Conservation (phyloP, 1,140 invertebrate genomes). For the Achroia grisella region DNA sequence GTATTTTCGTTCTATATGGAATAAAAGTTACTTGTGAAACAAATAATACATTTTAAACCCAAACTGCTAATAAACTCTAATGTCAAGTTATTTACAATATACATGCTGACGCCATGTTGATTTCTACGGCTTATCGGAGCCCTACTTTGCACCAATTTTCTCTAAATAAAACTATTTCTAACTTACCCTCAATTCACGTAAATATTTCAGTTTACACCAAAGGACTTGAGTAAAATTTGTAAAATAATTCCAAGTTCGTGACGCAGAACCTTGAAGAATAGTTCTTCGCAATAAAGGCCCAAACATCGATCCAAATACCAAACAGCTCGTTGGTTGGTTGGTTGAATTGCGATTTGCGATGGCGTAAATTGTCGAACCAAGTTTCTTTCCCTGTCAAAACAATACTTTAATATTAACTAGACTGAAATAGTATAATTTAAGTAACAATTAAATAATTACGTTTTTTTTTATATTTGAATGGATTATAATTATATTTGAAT, state of each 20-base stretch:
- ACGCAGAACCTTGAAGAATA: slow-evolving; percentile 76
- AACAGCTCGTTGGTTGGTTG: slow-evolving; percentile 48
- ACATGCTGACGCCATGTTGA: slow-evolving; percentile 69
- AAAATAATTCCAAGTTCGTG: slow-evolving; percentile 77
- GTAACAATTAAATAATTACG: no score
- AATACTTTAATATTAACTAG: slow-evolving; percentile 4
- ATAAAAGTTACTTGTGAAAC: no score
- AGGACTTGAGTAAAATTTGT: slow-evolving; percentile 73
- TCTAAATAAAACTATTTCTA: slow-evolving; percentile 24
- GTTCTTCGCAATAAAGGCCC: slow-evolving; percentile 75
- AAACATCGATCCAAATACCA: slow-evolving; percentile 77
- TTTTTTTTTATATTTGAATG: no score
- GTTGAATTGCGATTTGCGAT: slow-evolving; percentile 45
- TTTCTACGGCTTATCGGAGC: slow-evolving; percentile 53
- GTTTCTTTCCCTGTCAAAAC: slow-evolving; percentile 24
- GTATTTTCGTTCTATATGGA: no score
- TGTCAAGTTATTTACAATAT: slow-evolving; percentile 52
- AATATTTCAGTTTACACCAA: slow-evolving; percentile 75
- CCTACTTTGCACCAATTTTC: slow-evolving; percentile 32
- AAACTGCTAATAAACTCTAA: not conserved
- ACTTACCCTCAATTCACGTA: slow-evolving; percentile 74
- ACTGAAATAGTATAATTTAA: no score
- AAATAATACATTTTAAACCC: no score
- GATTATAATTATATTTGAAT: not conserved
- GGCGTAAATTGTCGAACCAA: slow-evolving; percentile 31